Conservation (phyloP, 2,888 invertebrate genomes). For the Tridacna crocea region DNA sequence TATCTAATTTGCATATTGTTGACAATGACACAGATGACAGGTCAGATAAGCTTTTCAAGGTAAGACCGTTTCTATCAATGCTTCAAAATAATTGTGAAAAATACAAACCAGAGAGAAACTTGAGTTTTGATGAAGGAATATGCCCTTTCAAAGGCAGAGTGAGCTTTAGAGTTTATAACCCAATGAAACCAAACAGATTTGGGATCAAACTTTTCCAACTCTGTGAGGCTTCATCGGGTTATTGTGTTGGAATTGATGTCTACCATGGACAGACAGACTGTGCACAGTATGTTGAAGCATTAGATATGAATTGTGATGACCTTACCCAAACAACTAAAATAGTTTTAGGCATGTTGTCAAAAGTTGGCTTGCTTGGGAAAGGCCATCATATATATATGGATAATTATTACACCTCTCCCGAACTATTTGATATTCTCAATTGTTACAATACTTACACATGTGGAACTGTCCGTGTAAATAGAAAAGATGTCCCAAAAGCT, state of each 20-base stretch:
- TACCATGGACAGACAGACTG: conserved; percentile 22
- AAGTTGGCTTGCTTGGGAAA: background rate
- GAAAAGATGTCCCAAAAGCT: conserved; percentile 33
- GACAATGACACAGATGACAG: too few species aligned
- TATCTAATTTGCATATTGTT: too few species aligned
- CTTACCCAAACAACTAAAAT: conserved; percentile 23
- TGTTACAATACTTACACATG: conserved; percentile 36
- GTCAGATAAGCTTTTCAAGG: too few species aligned
- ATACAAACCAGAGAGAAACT: too few species aligned
- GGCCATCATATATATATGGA: conserved; percentile 41
- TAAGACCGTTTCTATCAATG: too few species aligned
- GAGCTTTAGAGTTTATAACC: too few species aligned
- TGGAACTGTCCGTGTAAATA: conserved; percentile 44
- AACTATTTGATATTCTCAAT: conserved; percentile 40
- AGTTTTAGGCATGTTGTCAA: conserved; percentile 13
- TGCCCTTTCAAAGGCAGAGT: too few species aligned
- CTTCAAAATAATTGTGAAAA: too few species aligned
- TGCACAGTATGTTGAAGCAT: background rate
- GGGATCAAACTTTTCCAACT: conserved; percentile 1
- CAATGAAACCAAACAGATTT: too few species aligned
- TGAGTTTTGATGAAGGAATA: too few species aligned
- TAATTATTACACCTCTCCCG: too few species aligned
- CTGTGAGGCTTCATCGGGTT: conserved; percentile 13
- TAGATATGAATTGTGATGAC: conserved; percentile 2
- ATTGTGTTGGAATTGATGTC: conserved; percentile 18